Evolutionary conservation across 2,113 vertebrate species (phyloP), one percentile per base, ranked within the genome.

Genomic region (Jaculus jaculus): DNA sequence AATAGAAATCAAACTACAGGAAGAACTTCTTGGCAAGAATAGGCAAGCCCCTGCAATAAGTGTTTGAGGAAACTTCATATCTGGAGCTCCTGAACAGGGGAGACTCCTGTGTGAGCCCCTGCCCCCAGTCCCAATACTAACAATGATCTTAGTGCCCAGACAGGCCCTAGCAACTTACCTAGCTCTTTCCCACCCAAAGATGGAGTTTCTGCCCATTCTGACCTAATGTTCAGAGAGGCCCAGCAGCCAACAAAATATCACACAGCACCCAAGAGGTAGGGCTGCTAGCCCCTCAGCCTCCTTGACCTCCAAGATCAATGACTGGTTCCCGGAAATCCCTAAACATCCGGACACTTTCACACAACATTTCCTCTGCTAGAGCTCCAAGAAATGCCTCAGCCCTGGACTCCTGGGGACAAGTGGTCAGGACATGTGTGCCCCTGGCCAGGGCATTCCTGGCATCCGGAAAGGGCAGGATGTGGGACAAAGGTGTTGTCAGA

Each of bases 401-500:
- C 54, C 85, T 86, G 83, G 89, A 42, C 58, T 93, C 84, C 78
- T n/a, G n/a, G 65, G 77, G 71, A 95, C 93, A 96, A 95, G 81
- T 95, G 87, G 73, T 88, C 92, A 90, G 87, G 84, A 94, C 65
- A 72, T 80, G 88, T 72, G 20, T 61, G 78, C n/a, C 84, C 83
- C 93, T 90, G 63, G 94, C 84, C 94, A 96, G 95, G 96, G 95
- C 94, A 95, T 95, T 95, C 85, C 94, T 96, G 94, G 92, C 89
- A 96, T 95, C 81, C 20, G 3, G 95, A 94, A 91, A 91, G 81
- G 66, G 87, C 93, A 89, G 89, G 95, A 97, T 96, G 95, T 97
- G 74, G 96, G 96, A 87, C 95, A 97, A 97, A 97, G 96, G 91
- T 96, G 69, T 79, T 71, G 84, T 92, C 37, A 17, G 87, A 97